Conservation (phyloP, 2,888 invertebrate species). For the Aradus depressus region DNA sequence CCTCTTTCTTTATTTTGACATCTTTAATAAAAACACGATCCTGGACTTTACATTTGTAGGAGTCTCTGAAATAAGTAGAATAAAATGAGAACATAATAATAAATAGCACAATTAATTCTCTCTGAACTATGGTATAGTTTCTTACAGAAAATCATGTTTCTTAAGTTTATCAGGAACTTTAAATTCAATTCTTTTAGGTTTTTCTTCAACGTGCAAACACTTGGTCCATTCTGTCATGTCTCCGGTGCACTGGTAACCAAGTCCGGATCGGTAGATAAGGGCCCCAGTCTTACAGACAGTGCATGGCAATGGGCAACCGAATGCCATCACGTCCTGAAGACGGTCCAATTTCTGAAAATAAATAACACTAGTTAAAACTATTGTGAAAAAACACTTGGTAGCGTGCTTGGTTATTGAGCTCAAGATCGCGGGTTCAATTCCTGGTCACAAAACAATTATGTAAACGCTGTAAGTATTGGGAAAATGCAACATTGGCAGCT, state of each 20-base stretch:
- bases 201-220: slow-evolving; percentile 58
- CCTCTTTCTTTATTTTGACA: slow-evolving; percentile 38
- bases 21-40: slow-evolving; percentile 47
- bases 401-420: too few relatives aligned
- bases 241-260: slow-evolving; percentile 78
- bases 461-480: too few relatives aligned
- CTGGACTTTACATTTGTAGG: slow-evolving; percentile 48
- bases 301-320: slow-evolving; percentile 72
- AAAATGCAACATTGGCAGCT: too few relatives aligned
- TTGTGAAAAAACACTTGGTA: too few relatives aligned
- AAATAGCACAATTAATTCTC: neutral
- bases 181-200: slow-evolving; percentile 61
- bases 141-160: too few relatives aligned
- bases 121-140: too few relatives aligned
- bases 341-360: slow-evolving; percentile 56
- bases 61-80: slow-evolving; percentile 10
- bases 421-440: too few relatives aligned
- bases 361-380: too few relatives aligned
- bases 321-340: slow-evolving; percentile 74
- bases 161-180: slow-evolving; percentile 49
- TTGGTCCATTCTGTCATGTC: slow-evolving; percentile 80
- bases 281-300: slow-evolving; percentile 66
- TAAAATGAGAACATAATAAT: slow-evolving; percentile 2
- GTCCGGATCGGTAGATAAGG: slow-evolving; percentile 50
- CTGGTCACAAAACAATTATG: too few relatives aligned